Conservation (phyloP, 2,888 invertebrate genomes). For the Spatulosminthurus flaviceps region DNA sequence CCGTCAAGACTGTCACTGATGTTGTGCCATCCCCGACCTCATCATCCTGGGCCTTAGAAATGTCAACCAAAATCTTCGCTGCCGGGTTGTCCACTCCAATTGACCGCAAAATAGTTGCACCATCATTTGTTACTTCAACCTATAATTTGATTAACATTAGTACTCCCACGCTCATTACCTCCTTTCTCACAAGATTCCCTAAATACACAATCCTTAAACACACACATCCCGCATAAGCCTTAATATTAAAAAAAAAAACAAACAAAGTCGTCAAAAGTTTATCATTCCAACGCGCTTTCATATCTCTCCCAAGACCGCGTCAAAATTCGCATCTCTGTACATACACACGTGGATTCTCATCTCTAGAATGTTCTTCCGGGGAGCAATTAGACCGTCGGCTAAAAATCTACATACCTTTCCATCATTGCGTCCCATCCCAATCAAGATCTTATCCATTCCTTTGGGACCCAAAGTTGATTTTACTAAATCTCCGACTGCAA, state of each 20-base stretch:
- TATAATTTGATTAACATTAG: neutral
- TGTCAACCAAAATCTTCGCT: constrained; percentile 98
- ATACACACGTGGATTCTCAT: neutral
- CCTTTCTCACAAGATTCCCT: too few species aligned
- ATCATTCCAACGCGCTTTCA: too few species aligned
- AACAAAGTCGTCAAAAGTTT: too few species aligned
- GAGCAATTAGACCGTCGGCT: too few species aligned
- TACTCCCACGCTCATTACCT: too few species aligned
- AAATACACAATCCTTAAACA: too few species aligned
- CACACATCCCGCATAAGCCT: too few species aligned
- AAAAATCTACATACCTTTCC: constrained; percentile 60
- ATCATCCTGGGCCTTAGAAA: constrained; percentile 98
- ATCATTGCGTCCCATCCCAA: constrained; percentile 80
- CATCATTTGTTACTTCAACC: constrained; percentile 98
- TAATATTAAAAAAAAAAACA: too few species aligned
- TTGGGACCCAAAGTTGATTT: constrained; percentile 99
- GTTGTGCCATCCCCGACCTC: constrained; percentile 99
- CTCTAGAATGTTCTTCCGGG: neutral
- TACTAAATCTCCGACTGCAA: constrained; percentile 97
- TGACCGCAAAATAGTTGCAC: constrained; percentile 96
- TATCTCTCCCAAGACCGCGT: too few species aligned
- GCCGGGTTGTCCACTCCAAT: constrained; percentile 99
- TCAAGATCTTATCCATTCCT: constrained; percentile 95
- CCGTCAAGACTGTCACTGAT: constrained; percentile 94
- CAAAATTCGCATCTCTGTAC: neutral